A percentile compares a stretch with the other conserved stretches of the same genome.
phyloP scores from a whole-genome alignment of 2,797 vertebrate species.

The Chanos chanos region DNA sequence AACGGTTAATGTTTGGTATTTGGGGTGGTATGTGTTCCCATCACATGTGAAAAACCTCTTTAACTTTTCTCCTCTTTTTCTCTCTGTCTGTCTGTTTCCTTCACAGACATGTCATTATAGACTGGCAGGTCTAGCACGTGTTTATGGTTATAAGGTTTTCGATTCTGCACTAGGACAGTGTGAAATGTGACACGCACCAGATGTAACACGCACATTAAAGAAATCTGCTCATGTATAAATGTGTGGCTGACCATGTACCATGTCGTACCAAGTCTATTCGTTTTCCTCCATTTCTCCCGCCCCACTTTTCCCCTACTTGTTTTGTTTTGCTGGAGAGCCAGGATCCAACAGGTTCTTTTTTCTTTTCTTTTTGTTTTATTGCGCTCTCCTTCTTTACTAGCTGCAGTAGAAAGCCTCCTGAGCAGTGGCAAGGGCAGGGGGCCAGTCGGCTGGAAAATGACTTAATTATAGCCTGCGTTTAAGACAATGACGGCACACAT shows the following conservation, averaged over 20 bases:
- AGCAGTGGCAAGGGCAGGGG: conserved; percentile 35
- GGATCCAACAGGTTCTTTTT: not conserved
- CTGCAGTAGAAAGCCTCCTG: conserved; percentile 45
- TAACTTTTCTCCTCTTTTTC: conserved; percentile 50
- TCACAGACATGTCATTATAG: not conserved
- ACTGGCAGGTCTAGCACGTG: too few relatives aligned
- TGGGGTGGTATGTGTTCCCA: too few relatives aligned
- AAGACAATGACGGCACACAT: conserved; percentile 31
- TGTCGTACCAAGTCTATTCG: too few relatives aligned
- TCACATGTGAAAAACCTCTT: too few relatives aligned
- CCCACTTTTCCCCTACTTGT: conserved; percentile 52
- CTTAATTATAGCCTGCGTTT: conserved; percentile 46
- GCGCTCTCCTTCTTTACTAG: conserved; percentile 52
- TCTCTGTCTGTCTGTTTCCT: conserved; percentile 53
- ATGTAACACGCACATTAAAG: too few relatives aligned
- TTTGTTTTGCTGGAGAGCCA: conserved; percentile 35
- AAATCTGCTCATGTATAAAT: too few relatives aligned
- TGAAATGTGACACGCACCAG: too few relatives aligned
- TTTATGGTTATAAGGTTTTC: too few relatives aligned
- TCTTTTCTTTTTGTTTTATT: conserved; percentile 44
- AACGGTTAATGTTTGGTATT: too few relatives aligned
- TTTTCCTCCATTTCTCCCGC: conserved; percentile 21
- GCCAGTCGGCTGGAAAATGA: conserved; percentile 61
- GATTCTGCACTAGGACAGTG: too few relatives aligned
- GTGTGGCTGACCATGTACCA: too few relatives aligned